Percentiles rank a stretch among this genome's conserved stretches.
Conservation (phyloP, 2,113 vertebrate species). For the Sturnus vulgaris region DNA sequence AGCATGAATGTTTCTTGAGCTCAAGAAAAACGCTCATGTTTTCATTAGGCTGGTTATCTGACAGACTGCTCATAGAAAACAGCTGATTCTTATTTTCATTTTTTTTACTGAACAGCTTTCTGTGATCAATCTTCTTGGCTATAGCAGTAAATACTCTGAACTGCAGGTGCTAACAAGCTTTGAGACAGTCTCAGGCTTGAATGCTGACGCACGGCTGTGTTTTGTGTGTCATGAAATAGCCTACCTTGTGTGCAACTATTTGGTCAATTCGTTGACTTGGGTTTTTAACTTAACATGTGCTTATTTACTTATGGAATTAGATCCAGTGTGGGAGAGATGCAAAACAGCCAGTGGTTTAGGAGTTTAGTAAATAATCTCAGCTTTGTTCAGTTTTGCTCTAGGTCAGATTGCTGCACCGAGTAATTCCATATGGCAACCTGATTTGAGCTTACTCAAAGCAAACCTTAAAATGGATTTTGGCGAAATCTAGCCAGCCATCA, state of each 20-base stretch:
- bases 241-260: background rate
- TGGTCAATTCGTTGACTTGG: constrained; percentile 20
- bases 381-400: constrained; percentile 66
- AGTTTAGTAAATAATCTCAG: constrained; percentile 66
- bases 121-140: constrained; percentile 45
- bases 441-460: constrained; percentile 57
- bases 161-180: constrained; percentile 25
- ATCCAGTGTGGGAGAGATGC: constrained; percentile 58
- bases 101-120: constrained; percentile 8
- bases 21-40: background rate
- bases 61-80: constrained; percentile 30
- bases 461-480: constrained; percentile 67
- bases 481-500: constrained; percentile 63
- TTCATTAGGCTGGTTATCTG: constrained; percentile 30
- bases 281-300: constrained; percentile 50
- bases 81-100: constrained; percentile 34
- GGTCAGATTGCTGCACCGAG: constrained; percentile 63
- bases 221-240: background rate
- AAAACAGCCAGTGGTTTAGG: constrained; percentile 53
- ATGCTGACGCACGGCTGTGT: background rate
- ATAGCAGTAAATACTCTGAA: constrained; percentile 9
- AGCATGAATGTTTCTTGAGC: background rate
- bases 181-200: background rate
- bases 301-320: constrained; percentile 68
- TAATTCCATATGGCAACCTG: constrained; percentile 74